Evolutionary conservation across 2,888 invertebrate species (phyloP), one percentile per base, ranked within the genome.

Genomic region (Rhagophthalmus giganteus): DNA sequence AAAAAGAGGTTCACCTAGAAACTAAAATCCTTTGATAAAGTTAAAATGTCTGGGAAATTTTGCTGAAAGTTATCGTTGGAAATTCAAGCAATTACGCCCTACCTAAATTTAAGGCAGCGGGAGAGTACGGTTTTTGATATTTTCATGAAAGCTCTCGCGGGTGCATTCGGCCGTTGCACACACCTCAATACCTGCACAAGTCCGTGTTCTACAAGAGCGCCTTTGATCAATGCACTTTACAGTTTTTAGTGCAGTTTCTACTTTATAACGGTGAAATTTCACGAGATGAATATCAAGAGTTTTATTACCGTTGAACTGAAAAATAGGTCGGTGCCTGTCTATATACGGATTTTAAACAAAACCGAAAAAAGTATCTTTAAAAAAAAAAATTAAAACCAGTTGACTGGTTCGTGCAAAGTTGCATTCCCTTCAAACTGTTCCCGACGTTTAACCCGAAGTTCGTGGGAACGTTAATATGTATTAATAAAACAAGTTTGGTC

Each of bases 131-230:
- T 54, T 65, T 66, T 65, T 65, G 64, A 67, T 66, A 66, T 68
- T 68, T n/a, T 66, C 38, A 54, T 50, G 67, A 69, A 69, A 69
- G 70, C 70, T 56, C 69, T 70, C 60, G 57, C 57, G 62, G 55
- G 63, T 62, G 69, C 71, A 70, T 68, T 71, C 71, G 70, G 64
- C 69, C 70, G 64, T 56, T 61, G 58, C 65, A 57, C 62, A 70
- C 71, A 72, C 71, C 70, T 70, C 70, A 69, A 71, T 72, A 71
- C 72, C 71, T 71, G 68, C 67, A 70, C 67, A 70, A 70, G 70
- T 64, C 64, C 63, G 60, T 66, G 65, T 69, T 68, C 69, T 65
- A 66, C 63, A 65, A 64, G 68, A 66, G 63, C 69, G 64, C 69
- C 69, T 70, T 70, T 69, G 65, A 70, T 68, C 65, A 70, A 72